Percentiles rank a stretch among this genome's conserved stretches.
Evolutionary conservation across 2,888 invertebrate species (phyloP).

Genomic region (Dryomyza anilis): DNA sequence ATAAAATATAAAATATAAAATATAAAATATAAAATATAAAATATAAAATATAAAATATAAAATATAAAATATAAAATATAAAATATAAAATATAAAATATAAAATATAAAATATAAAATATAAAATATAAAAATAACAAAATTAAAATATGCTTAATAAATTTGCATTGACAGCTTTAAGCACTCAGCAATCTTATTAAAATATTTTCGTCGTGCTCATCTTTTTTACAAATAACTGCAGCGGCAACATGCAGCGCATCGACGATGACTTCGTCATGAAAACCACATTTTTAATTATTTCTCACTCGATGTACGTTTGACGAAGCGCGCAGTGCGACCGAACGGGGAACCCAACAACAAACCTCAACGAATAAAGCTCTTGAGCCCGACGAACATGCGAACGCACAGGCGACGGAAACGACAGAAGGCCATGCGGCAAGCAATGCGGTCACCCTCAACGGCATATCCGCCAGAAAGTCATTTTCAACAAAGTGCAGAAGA

Average conservation of each 20-base stretch:
- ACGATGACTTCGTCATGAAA: not conserved
- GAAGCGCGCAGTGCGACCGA: not conserved
- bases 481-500: constrained; percentile 39
- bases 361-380: not conserved
- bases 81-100: no score
- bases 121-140: not conserved
- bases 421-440: constrained; percentile 42
- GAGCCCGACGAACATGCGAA: not conserved
- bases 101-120: not conserved
- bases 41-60: no score
- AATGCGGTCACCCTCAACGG: constrained; percentile 53
- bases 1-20: no score
- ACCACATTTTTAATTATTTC: constrained; percentile 21
- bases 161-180: no score
- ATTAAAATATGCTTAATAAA: not conserved
- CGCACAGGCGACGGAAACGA: not conserved
- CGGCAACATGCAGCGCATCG: no score
- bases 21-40: no score
- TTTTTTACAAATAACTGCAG: no score
- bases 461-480: constrained; percentile 53
- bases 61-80: no score
- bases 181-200: not conserved
- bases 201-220: no score
- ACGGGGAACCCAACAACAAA: not conserved
- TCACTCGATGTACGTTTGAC: constrained; percentile 7